Percentiles rank a stretch among this genome's conserved stretches.
Conservation (phyloP, 2,888 invertebrate species). For the Drosophila conformis region DNA sequence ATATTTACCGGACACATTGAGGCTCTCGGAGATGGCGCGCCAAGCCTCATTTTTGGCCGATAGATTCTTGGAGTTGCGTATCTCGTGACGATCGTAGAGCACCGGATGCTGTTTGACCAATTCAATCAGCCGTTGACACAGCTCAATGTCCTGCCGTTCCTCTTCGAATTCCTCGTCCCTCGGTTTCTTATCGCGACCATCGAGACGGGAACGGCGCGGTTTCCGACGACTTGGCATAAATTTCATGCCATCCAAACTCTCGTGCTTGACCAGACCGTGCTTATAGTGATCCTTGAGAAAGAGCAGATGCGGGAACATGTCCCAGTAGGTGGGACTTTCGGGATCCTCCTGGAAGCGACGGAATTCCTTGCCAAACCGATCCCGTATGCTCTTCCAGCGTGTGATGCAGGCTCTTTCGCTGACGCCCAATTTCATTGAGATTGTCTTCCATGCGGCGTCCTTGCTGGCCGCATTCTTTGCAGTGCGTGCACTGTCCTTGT, state of each 20-base stretch:
- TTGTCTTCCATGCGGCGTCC: conserved; percentile 78
- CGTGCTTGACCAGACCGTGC: conserved; percentile 73
- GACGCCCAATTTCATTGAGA: conserved; percentile 70
- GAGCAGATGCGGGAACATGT: conserved; percentile 77
- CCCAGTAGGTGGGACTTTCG: conserved; percentile 77
- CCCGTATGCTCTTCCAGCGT: conserved; percentile 81
- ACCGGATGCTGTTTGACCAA: conserved; percentile 79
- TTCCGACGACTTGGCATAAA: conserved; percentile 67
- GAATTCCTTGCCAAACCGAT: conserved; percentile 81
- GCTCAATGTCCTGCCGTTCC: conserved; percentile 58
- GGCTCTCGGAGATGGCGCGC: conserved; percentile 71
- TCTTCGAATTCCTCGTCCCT: conserved; percentile 41
- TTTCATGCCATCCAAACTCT: conserved; percentile 70
- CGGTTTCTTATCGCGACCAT: conserved; percentile 35
- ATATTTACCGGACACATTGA: conserved; percentile 72
- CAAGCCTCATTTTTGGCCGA: conserved; percentile 80
- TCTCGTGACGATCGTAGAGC: conserved; percentile 77
- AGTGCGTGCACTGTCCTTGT: conserved; percentile 74
- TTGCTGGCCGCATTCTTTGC: conserved; percentile 70
- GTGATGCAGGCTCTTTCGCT: conserved; percentile 82
- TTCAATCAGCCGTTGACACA: conserved; percentile 75
- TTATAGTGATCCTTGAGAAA: conserved; percentile 82
- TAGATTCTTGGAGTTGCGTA: conserved; percentile 81
- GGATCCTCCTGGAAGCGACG: conserved; percentile 77
- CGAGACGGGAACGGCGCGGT: conserved; percentile 34